phyloP scores from a whole-genome alignment of 1,140 invertebrate species.

The Lethrus apterus region DNA sequence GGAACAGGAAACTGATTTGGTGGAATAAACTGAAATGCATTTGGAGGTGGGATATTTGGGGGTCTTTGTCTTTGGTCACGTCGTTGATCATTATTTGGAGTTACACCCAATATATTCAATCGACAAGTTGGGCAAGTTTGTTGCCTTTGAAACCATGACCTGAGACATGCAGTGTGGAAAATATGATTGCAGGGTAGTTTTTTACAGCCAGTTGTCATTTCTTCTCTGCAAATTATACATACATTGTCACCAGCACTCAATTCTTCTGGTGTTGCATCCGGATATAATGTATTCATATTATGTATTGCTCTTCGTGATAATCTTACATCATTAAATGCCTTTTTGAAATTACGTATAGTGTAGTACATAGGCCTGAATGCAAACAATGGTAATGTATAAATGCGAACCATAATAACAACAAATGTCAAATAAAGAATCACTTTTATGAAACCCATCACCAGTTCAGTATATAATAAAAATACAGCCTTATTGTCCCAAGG shows the following conservation, averaged over 20 bases:
- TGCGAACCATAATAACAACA: slow-evolving; percentile 88
- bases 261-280: slow-evolving; percentile 92
- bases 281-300: slow-evolving; percentile 98
- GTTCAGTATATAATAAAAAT: slow-evolving; percentile 92
- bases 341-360: slow-evolving; percentile 95
- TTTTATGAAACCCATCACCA: slow-evolving; percentile 85
- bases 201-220: slow-evolving; percentile 85
- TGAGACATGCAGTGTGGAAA: slow-evolving; percentile 96
- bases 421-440: slow-evolving; percentile 91
- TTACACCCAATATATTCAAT: slow-evolving; percentile 78
- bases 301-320: slow-evolving; percentile 92
- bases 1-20: slow-evolving; percentile 24
- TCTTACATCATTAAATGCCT: slow-evolving; percentile 96
- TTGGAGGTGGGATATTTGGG: slow-evolving; percentile 25
- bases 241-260: slow-evolving; percentile 92
- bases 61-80: slow-evolving; percentile 36
- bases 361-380: slow-evolving; percentile 99
- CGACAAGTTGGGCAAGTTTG: slow-evolving; percentile 99
- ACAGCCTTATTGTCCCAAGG: slow-evolving; percentile 99
- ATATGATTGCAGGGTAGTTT: slow-evolving; percentile 99
- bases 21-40: slow-evolving; percentile 13
- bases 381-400: slow-evolving; percentile 97
- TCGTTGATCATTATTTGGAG: slow-evolving; percentile 34
- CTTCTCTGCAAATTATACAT: slow-evolving; percentile 97
- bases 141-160: slow-evolving; percentile 99